Evolutionary conservation across 2,888 invertebrate species (phyloP).

Genomic region (Aphrophora alni): DNA sequence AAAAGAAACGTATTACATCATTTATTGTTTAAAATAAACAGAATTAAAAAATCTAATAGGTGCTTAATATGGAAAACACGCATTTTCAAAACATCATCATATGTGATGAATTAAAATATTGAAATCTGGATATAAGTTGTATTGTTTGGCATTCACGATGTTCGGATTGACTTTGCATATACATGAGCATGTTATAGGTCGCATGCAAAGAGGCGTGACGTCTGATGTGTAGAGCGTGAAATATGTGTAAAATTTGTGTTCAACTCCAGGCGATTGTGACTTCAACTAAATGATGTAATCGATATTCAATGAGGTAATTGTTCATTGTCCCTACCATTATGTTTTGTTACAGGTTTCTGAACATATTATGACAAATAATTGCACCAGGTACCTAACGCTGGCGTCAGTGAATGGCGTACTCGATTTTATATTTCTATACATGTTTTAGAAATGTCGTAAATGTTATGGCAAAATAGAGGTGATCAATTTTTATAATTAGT

Average conservation of each 20-base stretch:
- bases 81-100: background rate
- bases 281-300: background rate
- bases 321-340: no score
- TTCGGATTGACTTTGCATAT: background rate
- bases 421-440: no score
- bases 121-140: background rate
- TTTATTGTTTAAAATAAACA: background rate
- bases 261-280: background rate
- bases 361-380: no score
- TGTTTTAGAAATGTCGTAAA: no score
- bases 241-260: background rate
- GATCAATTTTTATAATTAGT: no score
- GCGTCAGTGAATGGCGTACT: no score
- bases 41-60: background rate
- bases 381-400: no score
- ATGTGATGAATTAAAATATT: background rate
- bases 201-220: background rate
- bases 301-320: background rate
- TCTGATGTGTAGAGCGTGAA: background rate
- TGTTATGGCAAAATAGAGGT: no score
- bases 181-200: background rate
- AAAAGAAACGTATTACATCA: background rate
- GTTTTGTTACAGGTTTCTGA: no score
- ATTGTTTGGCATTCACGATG: background rate
- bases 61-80: background rate